Conservation (phyloP, 1,140 invertebrate genomes). For the Globodera rostochiensis region DNA sequence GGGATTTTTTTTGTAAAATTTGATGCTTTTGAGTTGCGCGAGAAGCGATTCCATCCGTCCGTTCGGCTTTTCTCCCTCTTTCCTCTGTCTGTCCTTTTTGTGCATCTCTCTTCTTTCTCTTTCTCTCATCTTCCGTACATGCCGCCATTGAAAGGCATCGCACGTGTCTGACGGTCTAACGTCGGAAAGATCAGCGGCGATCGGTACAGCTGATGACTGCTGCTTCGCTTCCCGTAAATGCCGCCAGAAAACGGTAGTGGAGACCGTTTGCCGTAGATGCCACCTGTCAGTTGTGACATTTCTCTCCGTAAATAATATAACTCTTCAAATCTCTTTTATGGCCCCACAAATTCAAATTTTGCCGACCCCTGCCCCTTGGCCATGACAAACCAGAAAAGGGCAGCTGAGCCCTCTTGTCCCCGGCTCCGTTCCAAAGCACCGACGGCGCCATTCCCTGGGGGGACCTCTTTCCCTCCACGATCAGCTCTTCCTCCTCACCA, state of each 20-base stretch:
- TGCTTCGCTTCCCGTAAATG: constrained; percentile 47
- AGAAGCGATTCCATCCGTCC: neutral
- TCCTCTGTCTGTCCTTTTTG: too few relatives aligned
- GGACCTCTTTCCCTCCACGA: neutral
- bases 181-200: constrained; percentile 7
- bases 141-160: constrained; percentile 36
- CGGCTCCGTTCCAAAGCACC: neutral
- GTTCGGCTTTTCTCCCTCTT: neutral
- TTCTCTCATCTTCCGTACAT: constrained; percentile 26
- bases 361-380: too few relatives aligned
- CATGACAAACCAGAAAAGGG: constrained; percentile 12
- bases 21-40: neutral
- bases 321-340: too few relatives aligned
- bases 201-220: constrained; percentile 1
- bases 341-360: too few relatives aligned
- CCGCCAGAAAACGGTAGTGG: constrained; percentile 46
- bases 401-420: constrained; percentile 16
- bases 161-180: constrained; percentile 9
- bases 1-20: neutral
- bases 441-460: neutral
- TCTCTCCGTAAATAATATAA: neutral
- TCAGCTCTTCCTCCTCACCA: neutral
- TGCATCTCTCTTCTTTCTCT: neutral
- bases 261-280: constrained; percentile 50
- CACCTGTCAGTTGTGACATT: constrained; percentile 12